Evolutionary conservation across 2,888 invertebrate genomes (phyloP), one percentile per base, ranked within the genome.

Genomic region (Aethes cnicana): DNA sequence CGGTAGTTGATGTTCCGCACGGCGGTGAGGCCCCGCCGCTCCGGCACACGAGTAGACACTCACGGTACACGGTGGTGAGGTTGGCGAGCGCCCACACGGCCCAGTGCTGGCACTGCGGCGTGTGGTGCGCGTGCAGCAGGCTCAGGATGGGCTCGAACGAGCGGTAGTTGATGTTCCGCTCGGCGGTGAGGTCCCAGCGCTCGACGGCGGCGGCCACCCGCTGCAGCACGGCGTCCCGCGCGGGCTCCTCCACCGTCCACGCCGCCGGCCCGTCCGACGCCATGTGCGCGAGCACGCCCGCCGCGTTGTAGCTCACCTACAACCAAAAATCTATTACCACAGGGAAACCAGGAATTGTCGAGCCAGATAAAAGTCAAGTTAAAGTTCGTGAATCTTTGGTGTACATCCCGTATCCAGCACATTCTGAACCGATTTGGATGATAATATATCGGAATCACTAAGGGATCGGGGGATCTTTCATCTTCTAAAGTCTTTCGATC

Each of bases 81-180:
- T 99, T 99, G 39, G 98, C 98, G 54, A 99, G 90, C 0, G 98
- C 98, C 98, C 98, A 99, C 4, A 96, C 95, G 2, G 98, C 98
- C 98, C 98, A 98, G 77, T 97, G 95, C 77, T 97, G 97, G 78
- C 97, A 97, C 76, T 96, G 94, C 0, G 96, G 95, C 1, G 97
- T 97, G 73, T 97, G 96, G 64, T 94, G 93, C 47, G 95, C 93
- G 56, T 93, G 91, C 35, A 98, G 92, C 56, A 99, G 89, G 57
- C 95, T 92, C 16, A 99, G 90, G 56, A 99, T 97, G 0, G 99
- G 99, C 74, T 97, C 95, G 87, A 99, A 98, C 20, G 85, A 84
- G 33, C 98, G 94, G 83, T 99, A 99, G 88, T 99, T 99, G 61
- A 99, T 99, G 79, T 98, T 98, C 32, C 99, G 91, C 68, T 95